Conservation (phyloP, 1,140 invertebrate species). For the Augochlora pura region DNA sequence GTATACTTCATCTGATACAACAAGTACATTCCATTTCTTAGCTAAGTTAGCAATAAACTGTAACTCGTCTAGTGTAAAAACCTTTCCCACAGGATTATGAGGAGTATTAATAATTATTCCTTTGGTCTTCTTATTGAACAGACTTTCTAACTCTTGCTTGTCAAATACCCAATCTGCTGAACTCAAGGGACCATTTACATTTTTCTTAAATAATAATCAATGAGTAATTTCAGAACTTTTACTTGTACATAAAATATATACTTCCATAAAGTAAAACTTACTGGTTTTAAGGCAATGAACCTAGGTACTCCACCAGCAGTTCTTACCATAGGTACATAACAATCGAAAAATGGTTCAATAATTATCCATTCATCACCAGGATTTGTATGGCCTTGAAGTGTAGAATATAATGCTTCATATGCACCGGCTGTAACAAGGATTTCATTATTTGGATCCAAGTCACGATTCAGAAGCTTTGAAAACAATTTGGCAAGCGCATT, state of each 20-base stretch:
- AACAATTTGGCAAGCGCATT: slow-evolving; percentile 93
- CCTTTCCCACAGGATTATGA: slow-evolving; percentile 97
- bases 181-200: slow-evolving; percentile 75
- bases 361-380: slow-evolving; percentile 96
- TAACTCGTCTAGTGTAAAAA: slow-evolving; percentile 87
- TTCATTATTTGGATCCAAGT: slow-evolving; percentile 91
- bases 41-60: slow-evolving; percentile 92
- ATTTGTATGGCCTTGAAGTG: slow-evolving; percentile 92
- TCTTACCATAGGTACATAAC: slow-evolving; percentile 96
- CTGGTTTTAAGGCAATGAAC: slow-evolving; percentile 93
- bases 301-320: slow-evolving; percentile 92
- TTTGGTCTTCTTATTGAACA: slow-evolving; percentile 97
- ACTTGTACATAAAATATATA: background rate
- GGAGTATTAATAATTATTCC: slow-evolving; percentile 97
- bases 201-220: slow-evolving; percentile 70
- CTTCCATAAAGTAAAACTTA: slow-evolving; percentile 75
- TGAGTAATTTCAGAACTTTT: background rate
- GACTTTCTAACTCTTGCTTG: slow-evolving; percentile 87
- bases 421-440: slow-evolving; percentile 94
- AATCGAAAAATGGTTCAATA: slow-evolving; percentile 99
- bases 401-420: slow-evolving; percentile 93
- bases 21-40: slow-evolving; percentile 95
- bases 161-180: slow-evolving; percentile 96
- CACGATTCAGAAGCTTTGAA: slow-evolving; percentile 86
- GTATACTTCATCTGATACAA: slow-evolving; percentile 98